Evolutionary conservation across 53 echinoderm and acorn worm genomes (phyloP).

Genomic region (Actinopyga echinites): DNA sequence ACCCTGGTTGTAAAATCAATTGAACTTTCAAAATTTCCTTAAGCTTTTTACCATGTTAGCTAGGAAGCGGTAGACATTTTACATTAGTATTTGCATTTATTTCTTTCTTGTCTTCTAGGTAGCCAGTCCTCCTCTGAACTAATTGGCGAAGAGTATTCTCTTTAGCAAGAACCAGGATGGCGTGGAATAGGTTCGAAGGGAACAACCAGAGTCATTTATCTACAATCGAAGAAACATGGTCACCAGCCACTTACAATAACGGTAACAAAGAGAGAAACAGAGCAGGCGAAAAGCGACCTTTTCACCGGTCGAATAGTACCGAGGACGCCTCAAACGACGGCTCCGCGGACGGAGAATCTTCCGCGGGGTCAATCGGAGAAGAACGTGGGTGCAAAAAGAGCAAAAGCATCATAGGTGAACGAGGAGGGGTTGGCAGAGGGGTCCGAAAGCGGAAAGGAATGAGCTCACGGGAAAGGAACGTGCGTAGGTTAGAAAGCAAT

Average conservation of each 20-base stretch:
- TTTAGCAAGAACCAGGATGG: background rate
- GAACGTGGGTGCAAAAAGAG: constrained; percentile 49
- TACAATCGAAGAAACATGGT: constrained; percentile 30
- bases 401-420: constrained; percentile 6
- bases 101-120: background rate
- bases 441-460: constrained; percentile 76
- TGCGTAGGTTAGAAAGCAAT: constrained; percentile 90
- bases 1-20: too few relatives aligned
- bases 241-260: constrained; percentile 1
- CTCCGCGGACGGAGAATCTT: constrained; percentile 87
- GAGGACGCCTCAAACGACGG: constrained; percentile 95
- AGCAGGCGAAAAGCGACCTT: constrained; percentile 60
- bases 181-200: constrained; percentile 32
- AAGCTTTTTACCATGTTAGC: too few relatives aligned
- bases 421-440: constrained; percentile 55
- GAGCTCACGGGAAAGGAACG: constrained; percentile 91
- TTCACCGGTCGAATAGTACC: constrained; percentile 82
- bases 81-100: background rate
- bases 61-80: background rate
- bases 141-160: background rate
- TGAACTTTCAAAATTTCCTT: too few relatives aligned
- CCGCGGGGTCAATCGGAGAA: constrained; percentile 80
- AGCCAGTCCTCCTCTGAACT: background rate
- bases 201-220: background rate
- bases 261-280: constrained; percentile 1